Conservation (phyloP, 2,113 vertebrate species). For the Hypocryptadius cinnamomeus region DNA sequence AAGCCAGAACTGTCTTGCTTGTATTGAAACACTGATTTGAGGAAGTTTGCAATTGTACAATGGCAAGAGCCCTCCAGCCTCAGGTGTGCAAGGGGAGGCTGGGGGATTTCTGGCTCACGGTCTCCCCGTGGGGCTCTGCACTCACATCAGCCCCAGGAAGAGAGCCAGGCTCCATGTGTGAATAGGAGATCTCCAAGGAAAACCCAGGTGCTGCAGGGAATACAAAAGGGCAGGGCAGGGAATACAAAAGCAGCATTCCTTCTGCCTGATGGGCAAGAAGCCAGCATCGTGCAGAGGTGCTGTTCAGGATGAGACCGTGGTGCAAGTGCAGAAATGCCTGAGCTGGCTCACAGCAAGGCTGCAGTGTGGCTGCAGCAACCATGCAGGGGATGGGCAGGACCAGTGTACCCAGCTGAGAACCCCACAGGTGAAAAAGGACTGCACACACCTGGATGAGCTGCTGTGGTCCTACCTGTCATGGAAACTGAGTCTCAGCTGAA, state of each 20-base stretch:
- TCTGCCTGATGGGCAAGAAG: not conserved
- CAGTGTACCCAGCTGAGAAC: not conserved
- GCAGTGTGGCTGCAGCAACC: not conserved
- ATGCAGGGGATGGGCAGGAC: not conserved
- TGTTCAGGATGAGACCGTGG: fast-evolving
- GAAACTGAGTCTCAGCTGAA: not conserved
- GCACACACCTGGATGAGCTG: not conserved
- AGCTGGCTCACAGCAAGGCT: not conserved
- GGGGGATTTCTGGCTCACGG: not conserved
- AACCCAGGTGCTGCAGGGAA: not conserved
- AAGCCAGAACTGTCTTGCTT: not conserved
- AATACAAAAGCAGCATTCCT: not conserved
- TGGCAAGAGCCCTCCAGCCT: fast-evolving
- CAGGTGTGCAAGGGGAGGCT: fast-evolving
- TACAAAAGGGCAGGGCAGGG: not conserved
- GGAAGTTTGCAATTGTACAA: not conserved
- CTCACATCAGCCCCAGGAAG: not conserved
- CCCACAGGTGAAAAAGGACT: not conserved
- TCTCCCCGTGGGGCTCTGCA: fast-evolving
- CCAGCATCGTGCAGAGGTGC: fast-evolving
- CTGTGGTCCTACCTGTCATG: not conserved
- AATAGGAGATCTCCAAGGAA: not conserved
- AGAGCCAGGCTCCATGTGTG: not conserved
- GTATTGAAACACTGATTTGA: not conserved
- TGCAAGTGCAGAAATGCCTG: not conserved